Base-by-base conservation (phyloP, 2,113 vertebrate genomes). In the Mesocricetus auratus region DNA sequence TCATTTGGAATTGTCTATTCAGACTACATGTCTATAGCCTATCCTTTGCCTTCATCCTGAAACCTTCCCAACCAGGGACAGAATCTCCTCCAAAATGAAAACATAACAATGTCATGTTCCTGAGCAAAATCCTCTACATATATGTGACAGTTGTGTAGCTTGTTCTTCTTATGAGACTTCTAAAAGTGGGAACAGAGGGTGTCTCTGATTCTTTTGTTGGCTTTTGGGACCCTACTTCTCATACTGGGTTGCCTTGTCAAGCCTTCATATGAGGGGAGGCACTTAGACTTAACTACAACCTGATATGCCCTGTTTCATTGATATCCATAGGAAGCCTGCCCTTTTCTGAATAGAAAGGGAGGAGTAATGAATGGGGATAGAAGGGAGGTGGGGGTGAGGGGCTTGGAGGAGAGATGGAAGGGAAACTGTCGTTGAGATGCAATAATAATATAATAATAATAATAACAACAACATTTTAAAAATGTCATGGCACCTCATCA, bases 81-180 rank as follows among this genome's bases (percentile, higher is more conserved):
- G 26, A 77, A 3, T 13, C 11, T 22, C 50, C 60, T 90, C 53
- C 66, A 12, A 66, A 58, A 66, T 45, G 13, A 11, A 86, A 64
- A 50, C 58, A 7, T 39, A 2, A 66, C 0, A 6, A 53, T 39
- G 19, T 9, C 11, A 33, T n/a, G 73, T 31, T 81, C 68, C 29
- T 85, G 17, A 82, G 31, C 36, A 95, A 96, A 89, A 86, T 82
- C 60, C 71, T 73, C n/a, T 73, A 73, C n/a, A 22, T 9, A 39
- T 39, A 11, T 22, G n/a, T 39, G 8, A 68, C 66, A 16, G 19
- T 39, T 39, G 36, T 73, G n/a, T 73, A 39, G 8, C n/a, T 71
- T 71, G 3, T 33, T 7, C 33, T n/a, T n/a, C 36, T 71, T 71
- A 22, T 71, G 36, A 7, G 36, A n/a, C 3, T 71, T 17, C 69